Evolutionary conservation across 2,113 vertebrate genomes (phyloP).

Genomic region (Planiliza haematocheilus): DNA sequence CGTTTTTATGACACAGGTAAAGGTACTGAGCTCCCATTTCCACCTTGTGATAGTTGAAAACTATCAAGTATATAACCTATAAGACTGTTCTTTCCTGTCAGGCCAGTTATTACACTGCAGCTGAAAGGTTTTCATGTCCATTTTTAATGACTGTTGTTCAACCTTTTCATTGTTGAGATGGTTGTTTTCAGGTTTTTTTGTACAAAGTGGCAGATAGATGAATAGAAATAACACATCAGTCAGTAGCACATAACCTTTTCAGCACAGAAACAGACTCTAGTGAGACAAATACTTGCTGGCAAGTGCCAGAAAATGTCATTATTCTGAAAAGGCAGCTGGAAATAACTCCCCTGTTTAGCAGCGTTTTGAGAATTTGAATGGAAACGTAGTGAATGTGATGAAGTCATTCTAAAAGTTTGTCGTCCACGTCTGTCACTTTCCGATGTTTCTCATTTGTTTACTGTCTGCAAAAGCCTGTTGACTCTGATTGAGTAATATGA

Average conservation of each 20-base stretch:
- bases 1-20: conserved; percentile 19
- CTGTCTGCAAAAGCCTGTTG: too few relatives aligned
- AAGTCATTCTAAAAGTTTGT: not conserved
- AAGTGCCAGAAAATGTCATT: conserved; percentile 33
- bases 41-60: too few relatives aligned
- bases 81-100: conserved; percentile 24
- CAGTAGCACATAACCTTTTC: conserved; percentile 54
- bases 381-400: not conserved
- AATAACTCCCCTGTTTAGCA: conserved; percentile 2
- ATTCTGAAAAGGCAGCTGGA: conserved; percentile 1
- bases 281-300: conserved; percentile 35
- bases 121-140: conserved; percentile 19
- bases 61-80: not conserved
- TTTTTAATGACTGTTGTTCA: conserved; percentile 33
- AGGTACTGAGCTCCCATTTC: not conserved
- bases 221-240: conserved; percentile 30
- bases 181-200: conserved; percentile 39
- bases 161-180: conserved; percentile 35
- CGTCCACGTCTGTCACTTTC: not conserved
- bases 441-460: too few relatives aligned
- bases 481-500: too few relatives aligned
- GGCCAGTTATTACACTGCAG: not conserved
- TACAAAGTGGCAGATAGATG: conserved; percentile 15
- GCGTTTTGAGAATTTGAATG: not conserved
- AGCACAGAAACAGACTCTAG: conserved; percentile 12